Evolutionary conservation across 2,888 invertebrate species (phyloP).

Genomic region (Osmoderma eremita): DNA sequence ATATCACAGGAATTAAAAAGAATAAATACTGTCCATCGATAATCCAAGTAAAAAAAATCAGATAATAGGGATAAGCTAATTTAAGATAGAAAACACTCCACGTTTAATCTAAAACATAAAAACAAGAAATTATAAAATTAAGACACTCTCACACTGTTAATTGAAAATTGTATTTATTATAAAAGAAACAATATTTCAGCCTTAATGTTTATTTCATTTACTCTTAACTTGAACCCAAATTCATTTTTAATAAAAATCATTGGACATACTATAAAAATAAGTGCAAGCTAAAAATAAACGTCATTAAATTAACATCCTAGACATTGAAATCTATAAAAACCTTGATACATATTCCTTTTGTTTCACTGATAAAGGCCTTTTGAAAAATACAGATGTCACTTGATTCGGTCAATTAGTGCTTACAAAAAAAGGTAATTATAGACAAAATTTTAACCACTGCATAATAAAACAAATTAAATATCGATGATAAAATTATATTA

Average conservation of each 20-base stretch:
- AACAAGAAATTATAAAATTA: conserved; percentile 45
- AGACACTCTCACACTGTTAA: conserved; percentile 50
- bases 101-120: conserved; percentile 39
- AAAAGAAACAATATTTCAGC: conserved; percentile 53
- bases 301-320: conserved; percentile 45
- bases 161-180: conserved; percentile 53
- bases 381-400: conserved; percentile 43
- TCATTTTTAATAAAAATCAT: conserved; percentile 37
- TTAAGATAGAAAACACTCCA: conserved; percentile 44
- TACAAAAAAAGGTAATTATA: conserved; percentile 37
- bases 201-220: conserved; percentile 51
- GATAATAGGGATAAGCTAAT: conserved; percentile 48
- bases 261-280: conserved; percentile 42
- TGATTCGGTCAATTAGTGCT: conserved; percentile 43
- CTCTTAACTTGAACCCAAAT: conserved; percentile 45
- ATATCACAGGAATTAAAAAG: conserved; percentile 51
- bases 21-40: conserved; percentile 50
- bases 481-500: conserved; percentile 45
- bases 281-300: conserved; percentile 48
- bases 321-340: conserved; percentile 41
- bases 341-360: conserved; percentile 38
- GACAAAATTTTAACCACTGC: conserved; percentile 43
- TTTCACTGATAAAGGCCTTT: conserved; percentile 38
- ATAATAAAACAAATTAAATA: conserved; percentile 44
- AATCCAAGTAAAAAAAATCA: conserved; percentile 41